Conservation (phyloP, 2,888 invertebrate species). For the Pammene aurita region DNA sequence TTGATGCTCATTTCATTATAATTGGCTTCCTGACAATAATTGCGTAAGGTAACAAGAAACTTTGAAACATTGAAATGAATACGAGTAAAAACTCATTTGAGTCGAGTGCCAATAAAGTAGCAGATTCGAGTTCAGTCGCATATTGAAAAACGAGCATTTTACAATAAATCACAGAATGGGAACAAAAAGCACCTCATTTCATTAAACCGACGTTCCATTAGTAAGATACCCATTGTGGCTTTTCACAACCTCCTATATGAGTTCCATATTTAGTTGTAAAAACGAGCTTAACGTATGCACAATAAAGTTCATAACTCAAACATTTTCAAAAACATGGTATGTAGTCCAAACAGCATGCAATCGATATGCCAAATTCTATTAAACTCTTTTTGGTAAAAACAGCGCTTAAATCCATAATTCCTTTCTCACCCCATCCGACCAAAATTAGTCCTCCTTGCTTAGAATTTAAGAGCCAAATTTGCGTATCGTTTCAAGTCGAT, state of each 20-base stretch:
- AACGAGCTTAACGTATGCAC: background rate
- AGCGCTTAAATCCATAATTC: constrained; percentile 49
- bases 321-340: background rate
- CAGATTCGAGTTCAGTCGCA: constrained; percentile 55
- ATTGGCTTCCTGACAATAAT: background rate
- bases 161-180: constrained; percentile 72
- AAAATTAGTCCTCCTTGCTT: constrained; percentile 15
- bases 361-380: constrained; percentile 75
- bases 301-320: constrained; percentile 2
- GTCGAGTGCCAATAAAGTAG: constrained; percentile 46
- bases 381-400: constrained; percentile 67
- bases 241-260: constrained; percentile 15
- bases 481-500: constrained; percentile 33
- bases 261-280: background rate
- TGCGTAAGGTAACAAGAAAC: constrained; percentile 5
- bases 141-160: constrained; percentile 72
- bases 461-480: constrained; percentile 5
- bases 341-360: background rate
- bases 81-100: constrained; percentile 38
- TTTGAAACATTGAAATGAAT: constrained; percentile 19
- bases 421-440: constrained; percentile 10
- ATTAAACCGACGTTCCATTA: constrained; percentile 78
- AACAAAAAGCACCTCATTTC: constrained; percentile 76
- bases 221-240: constrained; percentile 56
- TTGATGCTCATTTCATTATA: background rate